A percentile compares a stretch with the other conserved stretches of the same genome.
phyloP scores from a whole-genome alignment of 30 jellyfish, hydroid and myxozoan species.

The Hydra vulgaris region DNA sequence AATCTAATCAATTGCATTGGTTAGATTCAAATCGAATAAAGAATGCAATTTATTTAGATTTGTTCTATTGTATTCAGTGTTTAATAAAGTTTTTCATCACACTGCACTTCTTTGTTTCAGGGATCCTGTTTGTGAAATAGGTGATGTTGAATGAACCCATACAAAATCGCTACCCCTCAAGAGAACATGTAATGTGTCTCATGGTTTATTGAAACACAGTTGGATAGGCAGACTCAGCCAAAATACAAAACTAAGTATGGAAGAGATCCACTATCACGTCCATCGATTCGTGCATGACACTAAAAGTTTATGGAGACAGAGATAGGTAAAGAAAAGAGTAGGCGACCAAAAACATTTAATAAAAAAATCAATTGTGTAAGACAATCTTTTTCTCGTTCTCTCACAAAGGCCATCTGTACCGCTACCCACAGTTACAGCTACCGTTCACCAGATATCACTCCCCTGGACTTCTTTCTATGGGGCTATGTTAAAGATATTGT shows the following conservation, averaged over 20 bases:
- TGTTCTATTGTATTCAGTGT: too few species aligned
- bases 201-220: not conserved
- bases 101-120: too few species aligned
- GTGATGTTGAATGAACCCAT: too few species aligned
- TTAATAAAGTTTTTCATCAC: too few species aligned
- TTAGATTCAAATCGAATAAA: too few species aligned
- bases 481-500: too few species aligned
- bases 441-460: too few species aligned
- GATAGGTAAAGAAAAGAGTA: not conserved
- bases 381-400: not conserved
- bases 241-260: conserved; percentile 1
- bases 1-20: too few species aligned
- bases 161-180: not conserved
- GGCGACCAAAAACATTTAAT: not conserved
- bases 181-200: not conserved
- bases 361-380: not conserved
- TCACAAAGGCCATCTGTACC: not conserved
- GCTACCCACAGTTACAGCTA: not conserved
- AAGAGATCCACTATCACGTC: not conserved
- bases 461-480: too few species aligned
- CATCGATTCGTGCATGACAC: not conserved
- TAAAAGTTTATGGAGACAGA: not conserved
- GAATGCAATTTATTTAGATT: too few species aligned
- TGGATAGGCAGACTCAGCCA: not conserved
- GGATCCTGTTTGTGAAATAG: too few species aligned